Percentiles rank a stretch among this genome's conserved stretches.
These are phyloP conservation scores for Aphaenogaster floridana DNA, from an alignment of 1,140 invertebrate species.

Conservation along the genomic window DNA sequence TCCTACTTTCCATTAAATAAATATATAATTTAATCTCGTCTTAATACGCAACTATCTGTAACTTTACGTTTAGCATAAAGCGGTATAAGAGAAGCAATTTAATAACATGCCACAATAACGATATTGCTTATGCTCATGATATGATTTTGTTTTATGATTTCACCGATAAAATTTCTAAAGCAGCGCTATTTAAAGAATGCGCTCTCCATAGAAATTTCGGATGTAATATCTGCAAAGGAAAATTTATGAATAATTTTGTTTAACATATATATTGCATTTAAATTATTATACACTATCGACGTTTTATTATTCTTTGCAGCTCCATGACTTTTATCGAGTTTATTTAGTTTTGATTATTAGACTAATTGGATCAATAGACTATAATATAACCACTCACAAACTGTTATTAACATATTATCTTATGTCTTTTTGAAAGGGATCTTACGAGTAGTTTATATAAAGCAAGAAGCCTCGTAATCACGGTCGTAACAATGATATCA, in stretches of 20 bases:
- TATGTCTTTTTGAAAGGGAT: background rate
- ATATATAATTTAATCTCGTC: background rate
- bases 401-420: slow-evolving; percentile 8
- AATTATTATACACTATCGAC: background rate
- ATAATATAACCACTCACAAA: background rate
- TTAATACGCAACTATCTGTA: background rate
- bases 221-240: background rate
- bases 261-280: slow-evolving; percentile 2
- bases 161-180: background rate
- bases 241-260: slow-evolving; percentile 2
- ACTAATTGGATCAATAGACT: background rate
- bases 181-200: background rate
- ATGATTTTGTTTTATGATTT: background rate
- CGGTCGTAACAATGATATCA: background rate
- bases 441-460: background rate
- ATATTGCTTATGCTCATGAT: background rate
- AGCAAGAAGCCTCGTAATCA: background rate
- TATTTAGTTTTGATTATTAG: background rate
- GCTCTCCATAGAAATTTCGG: background rate
- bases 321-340: background rate
- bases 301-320: background rate
- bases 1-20: background rate
- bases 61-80: background rate
- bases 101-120: background rate
- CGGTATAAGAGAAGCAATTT: background rate